Percentiles rank a stretch among this genome's conserved stretches.
phyloP scores from a whole-genome alignment of 2,888 invertebrate genomes.

The Lithophane ornitopus region DNA sequence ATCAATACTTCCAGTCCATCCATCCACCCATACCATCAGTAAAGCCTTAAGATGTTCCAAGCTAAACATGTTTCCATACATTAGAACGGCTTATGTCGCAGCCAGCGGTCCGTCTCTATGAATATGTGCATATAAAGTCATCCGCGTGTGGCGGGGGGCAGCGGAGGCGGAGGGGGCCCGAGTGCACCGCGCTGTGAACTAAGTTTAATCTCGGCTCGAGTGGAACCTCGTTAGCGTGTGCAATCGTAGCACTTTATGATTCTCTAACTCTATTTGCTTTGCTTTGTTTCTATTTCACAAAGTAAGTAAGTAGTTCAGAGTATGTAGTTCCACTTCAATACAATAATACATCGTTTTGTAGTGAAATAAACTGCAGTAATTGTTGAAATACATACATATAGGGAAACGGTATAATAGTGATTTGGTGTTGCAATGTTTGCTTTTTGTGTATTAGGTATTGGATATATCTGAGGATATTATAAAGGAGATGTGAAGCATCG shows the following conservation, averaged over 20 bases:
- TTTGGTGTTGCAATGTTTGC: not conserved
- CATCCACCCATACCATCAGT: too few species aligned
- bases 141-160: not conserved
- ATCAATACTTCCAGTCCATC: too few species aligned
- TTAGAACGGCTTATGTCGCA: slow-evolving; percentile 6
- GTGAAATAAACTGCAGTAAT: slow-evolving; percentile 10
- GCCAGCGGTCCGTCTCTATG: slow-evolving; percentile 8
- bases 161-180: not conserved
- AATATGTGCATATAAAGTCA: slow-evolving; percentile 23
- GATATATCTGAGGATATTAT: not conserved
- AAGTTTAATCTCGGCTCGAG: slow-evolving; percentile 29
- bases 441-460: not conserved
- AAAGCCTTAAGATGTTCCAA: not conserved
- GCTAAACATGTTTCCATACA: slow-evolving; percentile 5
- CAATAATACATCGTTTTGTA: not conserved
- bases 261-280: slow-evolving; percentile 35
- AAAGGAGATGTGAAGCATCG: not conserved
- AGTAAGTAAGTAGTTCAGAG: slow-evolving; percentile 18
- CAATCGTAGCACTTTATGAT: slow-evolving; percentile 36
- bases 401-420: not conserved
- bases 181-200: slow-evolving; percentile 9
- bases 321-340: slow-evolving; percentile 4
- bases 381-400: not conserved
- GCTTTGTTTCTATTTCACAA: slow-evolving; percentile 46
- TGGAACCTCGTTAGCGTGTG: slow-evolving; percentile 47